Base-by-base conservation (phyloP, 2,113 vertebrate genomes). In the Nasalis larvatus region DNA sequence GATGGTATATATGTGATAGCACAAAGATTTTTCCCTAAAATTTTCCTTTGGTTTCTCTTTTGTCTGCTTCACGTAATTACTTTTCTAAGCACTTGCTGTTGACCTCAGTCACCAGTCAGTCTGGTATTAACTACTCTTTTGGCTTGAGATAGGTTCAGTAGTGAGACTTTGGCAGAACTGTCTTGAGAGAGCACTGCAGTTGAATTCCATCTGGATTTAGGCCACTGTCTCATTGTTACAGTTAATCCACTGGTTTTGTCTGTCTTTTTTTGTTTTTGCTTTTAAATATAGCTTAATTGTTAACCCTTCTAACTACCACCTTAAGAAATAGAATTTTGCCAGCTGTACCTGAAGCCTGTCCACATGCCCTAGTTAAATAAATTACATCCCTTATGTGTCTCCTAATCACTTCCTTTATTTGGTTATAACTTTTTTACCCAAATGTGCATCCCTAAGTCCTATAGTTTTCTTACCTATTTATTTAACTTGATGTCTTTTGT, bases 121-220 rank as follows among this genome's bases (percentile, higher is more conserved):
- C 71, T 97, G 78, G 23, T 92, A 66, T 96, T 95, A 95, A 93
- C 91, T 92, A 92, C 35, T 95, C 90, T 97, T 89, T 96, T 97
- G 97, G 94, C 94, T 97, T 95, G 45, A 81, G 49, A 12, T 56
- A 30, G 40, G 18, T 52, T 81, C 7, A 82, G 0, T 60, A 77
- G 69, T 54, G 40, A 94, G 54, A 76, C 52, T 81, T 89, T 74
- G 80, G 86, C 91, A 96, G 83, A 74, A 74, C 52, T 69, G 2
- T 86, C 7, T 47, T 94, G 68, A 91, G 73, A 86, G 16, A 89
- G 81, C 89, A 78, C n/a, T 76, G 92, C 16, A 54, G 37, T 81
- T 54, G 63, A 80, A 89, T 96, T 82, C 86, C 93, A 10, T 76
- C 40, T 95, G 42, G 42, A 78, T 58, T 96, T 80, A 21, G 27